Evolutionary conservation across 2,113 vertebrate genomes (phyloP), one percentile per base, ranked within the genome.

Genomic region (Rana temporaria): DNA sequence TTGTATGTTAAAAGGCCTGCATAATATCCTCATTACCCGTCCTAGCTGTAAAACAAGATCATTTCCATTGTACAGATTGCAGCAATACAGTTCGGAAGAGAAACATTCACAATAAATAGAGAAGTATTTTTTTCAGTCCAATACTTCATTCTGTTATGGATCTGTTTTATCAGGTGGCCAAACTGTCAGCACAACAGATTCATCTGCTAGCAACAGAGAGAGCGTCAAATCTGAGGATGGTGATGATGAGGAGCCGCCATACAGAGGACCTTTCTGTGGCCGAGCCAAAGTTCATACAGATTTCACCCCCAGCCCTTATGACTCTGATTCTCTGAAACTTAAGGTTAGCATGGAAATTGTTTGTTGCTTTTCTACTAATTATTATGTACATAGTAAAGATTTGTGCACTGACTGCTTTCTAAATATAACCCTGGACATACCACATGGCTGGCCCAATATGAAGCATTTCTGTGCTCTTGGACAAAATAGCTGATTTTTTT

Each of bases 151-250:
- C 5, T 15, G 30, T 60, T 30, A 11, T 38, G 32, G 7, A 38
- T 74, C 14, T 68, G 0, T 65, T 5, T 74, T 2, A 48, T 1
- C 86, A 99, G 98, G 98, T 87, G 98, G 98, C 80, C 98, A 99
- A 86, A 99, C 98, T 0, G 97, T 99, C 42, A 99, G 98, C 85
- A 99, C 98, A 81, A 99, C 98, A 0, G 98, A 99, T 87, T 99
- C 98, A 4, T 99, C 98, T 12, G 94, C 98, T 86, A 99, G 97
- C 88, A 99, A 99, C 92, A 91, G 98, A 75, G 98, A 99, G 77
- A 99, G 98, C 0, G 98, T 99, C 84, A 99, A 99, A 90, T 99
- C 97, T 0, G 98, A 99, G 89, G 98, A 99, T 0, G 98, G 97
- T 0, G 98, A 99, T 0, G 98, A 99, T 0, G 98, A 99, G 85